Conservation (phyloP, 92 coral and sea anemone species). For the Phenganax stokvisi region DNA sequence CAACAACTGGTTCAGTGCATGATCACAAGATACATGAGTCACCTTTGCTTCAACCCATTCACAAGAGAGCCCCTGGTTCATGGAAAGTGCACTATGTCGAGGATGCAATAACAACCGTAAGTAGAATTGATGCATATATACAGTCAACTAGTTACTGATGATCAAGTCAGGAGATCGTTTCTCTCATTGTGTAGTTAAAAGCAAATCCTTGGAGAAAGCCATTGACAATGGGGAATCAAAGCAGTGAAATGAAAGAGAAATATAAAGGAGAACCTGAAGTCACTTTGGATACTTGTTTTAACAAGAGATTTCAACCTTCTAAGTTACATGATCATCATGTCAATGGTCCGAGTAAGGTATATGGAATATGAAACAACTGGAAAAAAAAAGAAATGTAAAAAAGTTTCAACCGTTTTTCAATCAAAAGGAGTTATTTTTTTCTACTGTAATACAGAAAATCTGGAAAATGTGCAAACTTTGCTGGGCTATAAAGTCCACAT, state of each 20-base stretch:
- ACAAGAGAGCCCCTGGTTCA: slow-evolving; percentile 89
- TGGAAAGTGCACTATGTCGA: slow-evolving; percentile 89
- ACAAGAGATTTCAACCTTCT: slow-evolving; percentile 80
- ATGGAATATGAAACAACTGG: not conserved
- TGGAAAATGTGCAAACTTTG: not conserved
- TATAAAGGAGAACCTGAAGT: slow-evolving; percentile 87
- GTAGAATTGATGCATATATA: not conserved
- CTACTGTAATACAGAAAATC: too few species aligned
- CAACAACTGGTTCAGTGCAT: slow-evolving; percentile 89
- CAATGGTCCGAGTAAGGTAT: slow-evolving; percentile 92
- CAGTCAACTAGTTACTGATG: too few species aligned
- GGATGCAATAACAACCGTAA: slow-evolving; percentile 78
- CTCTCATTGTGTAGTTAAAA: slow-evolving; percentile 48
- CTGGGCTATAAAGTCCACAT: not conserved
- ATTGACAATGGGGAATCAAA: slow-evolving; percentile 80
- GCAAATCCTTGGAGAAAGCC: slow-evolving; percentile 93
- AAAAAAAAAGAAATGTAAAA: not conserved
- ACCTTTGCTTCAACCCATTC: slow-evolving; percentile 59
- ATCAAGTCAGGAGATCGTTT: not conserved
- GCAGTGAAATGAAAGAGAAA: slow-evolving; percentile 91
- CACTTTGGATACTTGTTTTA: slow-evolving; percentile 61
- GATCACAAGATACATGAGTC: slow-evolving; percentile 88
- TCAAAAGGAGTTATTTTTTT: too few species aligned
- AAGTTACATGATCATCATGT: slow-evolving; percentile 80
- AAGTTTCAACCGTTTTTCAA: not conserved